Conservation (phyloP, 2,113 vertebrate species). For the Panthera tigris region DNA sequence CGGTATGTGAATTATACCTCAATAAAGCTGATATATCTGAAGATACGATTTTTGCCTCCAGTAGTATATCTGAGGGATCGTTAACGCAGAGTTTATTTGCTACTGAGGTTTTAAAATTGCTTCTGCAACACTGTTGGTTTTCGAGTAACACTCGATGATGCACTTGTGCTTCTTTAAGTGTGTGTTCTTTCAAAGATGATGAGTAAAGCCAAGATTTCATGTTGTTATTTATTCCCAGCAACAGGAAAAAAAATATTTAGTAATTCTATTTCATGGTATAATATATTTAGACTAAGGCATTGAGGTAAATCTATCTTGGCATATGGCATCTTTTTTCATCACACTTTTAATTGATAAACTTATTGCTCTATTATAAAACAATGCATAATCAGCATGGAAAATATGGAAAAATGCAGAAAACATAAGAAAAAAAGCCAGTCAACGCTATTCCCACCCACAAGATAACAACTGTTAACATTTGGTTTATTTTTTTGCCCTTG, state of each 20-base stretch:
- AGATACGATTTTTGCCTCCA: not conserved
- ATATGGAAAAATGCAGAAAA: slow-evolving; percentile 33
- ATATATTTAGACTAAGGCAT: not conserved
- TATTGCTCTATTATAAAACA: slow-evolving; percentile 38
- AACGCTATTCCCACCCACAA: not conserved
- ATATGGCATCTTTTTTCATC: not conserved
- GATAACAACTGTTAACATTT: slow-evolving; percentile 46
- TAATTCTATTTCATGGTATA: slow-evolving; percentile 21
- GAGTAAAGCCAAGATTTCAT: not conserved
- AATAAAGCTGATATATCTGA: not conserved
- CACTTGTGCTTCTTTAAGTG: slow-evolving; percentile 2
- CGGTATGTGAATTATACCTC: not conserved
- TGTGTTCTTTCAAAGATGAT: slow-evolving; percentile 19
- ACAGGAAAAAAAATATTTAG: slow-evolving; percentile 25
- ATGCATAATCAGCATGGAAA: slow-evolving; percentile 25
- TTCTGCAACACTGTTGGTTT: slow-evolving; percentile 25
- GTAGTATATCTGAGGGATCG: not conserved
- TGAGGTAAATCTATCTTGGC: not conserved
- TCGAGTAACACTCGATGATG: not conserved
- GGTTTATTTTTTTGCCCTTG: not conserved
- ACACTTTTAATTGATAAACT: slow-evolving; percentile 36
- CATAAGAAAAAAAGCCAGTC: not conserved
- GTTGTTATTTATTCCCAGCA: slow-evolving; percentile 32
- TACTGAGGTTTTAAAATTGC: slow-evolving; percentile 21
- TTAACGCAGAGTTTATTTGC: slow-evolving; percentile 25